Evolutionary conservation across 2,113 vertebrate species (phyloP).

Genomic region (Chamaea fasciata): DNA sequence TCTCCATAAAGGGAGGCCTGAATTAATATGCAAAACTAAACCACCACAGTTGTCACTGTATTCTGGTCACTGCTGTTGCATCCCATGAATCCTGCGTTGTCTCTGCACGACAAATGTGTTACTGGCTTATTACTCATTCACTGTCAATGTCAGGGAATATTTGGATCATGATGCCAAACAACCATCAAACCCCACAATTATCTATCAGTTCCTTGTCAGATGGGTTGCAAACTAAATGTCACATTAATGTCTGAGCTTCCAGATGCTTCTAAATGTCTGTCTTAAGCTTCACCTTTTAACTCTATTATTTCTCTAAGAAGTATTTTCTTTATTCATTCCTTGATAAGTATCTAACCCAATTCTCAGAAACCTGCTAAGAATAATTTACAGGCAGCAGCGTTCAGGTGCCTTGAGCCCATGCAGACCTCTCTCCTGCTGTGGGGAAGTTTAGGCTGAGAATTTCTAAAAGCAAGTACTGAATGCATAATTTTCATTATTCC

Average conservation of each 20-base stretch:
- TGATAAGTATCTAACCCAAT: background rate
- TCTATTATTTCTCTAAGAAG: background rate
- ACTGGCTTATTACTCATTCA: slow-evolving; percentile 46
- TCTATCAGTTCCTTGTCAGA: slow-evolving; percentile 35
- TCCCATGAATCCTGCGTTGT: background rate
- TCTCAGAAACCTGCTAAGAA: background rate
- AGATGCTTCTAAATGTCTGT: background rate
- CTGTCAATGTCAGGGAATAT: slow-evolving; percentile 20
- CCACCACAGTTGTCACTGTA: background rate
- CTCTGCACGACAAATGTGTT: slow-evolving; percentile 41
- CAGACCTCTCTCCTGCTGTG: background rate
- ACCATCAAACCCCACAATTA: slow-evolving; percentile 59
- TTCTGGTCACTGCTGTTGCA: background rate
- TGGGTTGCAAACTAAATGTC: slow-evolving; percentile 45
- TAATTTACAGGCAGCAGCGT: background rate
- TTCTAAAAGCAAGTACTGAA: background rate
- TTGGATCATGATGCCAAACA: slow-evolving; percentile 52
- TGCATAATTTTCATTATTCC: background rate
- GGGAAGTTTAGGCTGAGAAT: background rate
- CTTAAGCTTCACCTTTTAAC: background rate
- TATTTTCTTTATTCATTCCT: background rate
- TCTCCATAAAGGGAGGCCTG: background rate
- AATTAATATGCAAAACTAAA: slow-evolving; percentile 16
- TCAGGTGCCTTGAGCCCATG: background rate
- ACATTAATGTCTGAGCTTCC: background rate